Evolutionary conservation across 1,140 invertebrate genomes (phyloP), one percentile per base, ranked within the genome.

Genomic region (Zaprionus ghesquierei): DNA sequence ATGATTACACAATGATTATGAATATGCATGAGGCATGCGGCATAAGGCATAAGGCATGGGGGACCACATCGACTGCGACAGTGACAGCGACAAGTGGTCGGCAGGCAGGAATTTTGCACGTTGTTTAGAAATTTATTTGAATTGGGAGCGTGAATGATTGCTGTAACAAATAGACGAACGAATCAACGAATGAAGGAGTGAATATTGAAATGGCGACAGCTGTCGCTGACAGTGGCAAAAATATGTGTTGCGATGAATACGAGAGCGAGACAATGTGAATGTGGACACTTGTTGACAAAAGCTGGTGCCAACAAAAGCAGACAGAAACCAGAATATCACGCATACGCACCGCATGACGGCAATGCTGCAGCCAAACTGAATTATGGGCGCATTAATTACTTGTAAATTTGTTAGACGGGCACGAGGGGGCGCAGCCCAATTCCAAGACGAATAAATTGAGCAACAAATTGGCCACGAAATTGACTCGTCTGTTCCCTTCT

Each of bases 1-100:
- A 91, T 91, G 90, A 91, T 91, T 91, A 81, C 86, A 90, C 90
- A 91, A 91, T 91, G 90, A 91, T 91, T 91, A 91, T 90, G 82
- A 89, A 89, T 89, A 89, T 89, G 84, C 85, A 89, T 89, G 79
- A 87, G 76, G 66, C 66, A 38, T 64, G 61, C n/a, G 63, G 27
- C 25, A 25, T 2, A 29, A 5, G 5, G 27, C 6, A 9, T 5
- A 29, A 29, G 27, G 27, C 25, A n/a, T n/a, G n/a, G n/a, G 25
- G 33, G 2, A 41, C 3, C 6, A 38, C n/a, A 38, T 38, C 35
- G 35, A 38, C 31, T 12, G 1, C 35, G 31, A 33, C 31, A 33
- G 18, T 2, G 6, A 35, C 15, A 35, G 31, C 75, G 82, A 87
- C 82, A 86, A 86, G 82, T 86, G 82, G 69, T 61, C 44, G 29